Evolutionary conservation across 2,113 vertebrate species (phyloP).

Genomic region (Syrmaticus mikado): DNA sequence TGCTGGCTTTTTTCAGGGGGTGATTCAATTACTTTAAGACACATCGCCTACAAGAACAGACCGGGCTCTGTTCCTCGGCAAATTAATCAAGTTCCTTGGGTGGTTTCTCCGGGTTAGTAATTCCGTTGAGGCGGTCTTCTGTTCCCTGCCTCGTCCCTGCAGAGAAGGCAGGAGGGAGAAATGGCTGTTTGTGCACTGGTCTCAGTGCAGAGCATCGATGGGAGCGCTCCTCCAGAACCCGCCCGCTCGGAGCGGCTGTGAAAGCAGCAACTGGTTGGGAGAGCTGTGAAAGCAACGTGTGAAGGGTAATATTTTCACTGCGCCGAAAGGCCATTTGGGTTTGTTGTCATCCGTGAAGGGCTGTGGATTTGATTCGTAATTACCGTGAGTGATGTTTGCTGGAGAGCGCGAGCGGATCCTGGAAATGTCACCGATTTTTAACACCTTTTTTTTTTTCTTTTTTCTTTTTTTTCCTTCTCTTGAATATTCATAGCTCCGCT

Average conservation of each 20-base stretch:
- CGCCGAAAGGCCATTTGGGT: constrained; percentile 60
- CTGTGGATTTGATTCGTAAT: constrained; percentile 47
- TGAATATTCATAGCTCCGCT: constrained; percentile 61
- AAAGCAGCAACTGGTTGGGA: constrained; percentile 62
- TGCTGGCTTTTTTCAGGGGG: constrained; percentile 51
- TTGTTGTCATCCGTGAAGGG: constrained; percentile 59
- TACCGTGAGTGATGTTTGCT: constrained; percentile 35
- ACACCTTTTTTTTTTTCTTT: neutral
- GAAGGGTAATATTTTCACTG: constrained; percentile 62
- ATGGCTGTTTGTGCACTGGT: neutral
- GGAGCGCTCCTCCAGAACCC: neutral
- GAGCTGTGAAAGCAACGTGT: neutral
- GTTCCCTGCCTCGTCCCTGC: constrained; percentile 23
- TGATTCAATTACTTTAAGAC: constrained; percentile 72
- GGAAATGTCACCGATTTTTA: constrained; percentile 47
- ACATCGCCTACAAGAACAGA: constrained; percentile 70
- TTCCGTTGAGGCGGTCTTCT: constrained; percentile 59
- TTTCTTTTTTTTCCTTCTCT: neutral
- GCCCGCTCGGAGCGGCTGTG: neutral
- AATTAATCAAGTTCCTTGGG: constrained; percentile 70
- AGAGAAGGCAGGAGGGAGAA: neutral
- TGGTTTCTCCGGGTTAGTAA: constrained; percentile 68
- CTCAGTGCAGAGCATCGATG: accelerated
- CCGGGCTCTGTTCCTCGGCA: constrained; percentile 53
- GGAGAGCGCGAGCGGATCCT: constrained; percentile 20